A percentile compares a stretch with the other conserved stretches of the same genome.
These are phyloP conservation scores for Notechis scutatus DNA, from an alignment of 2,113 vertebrate species.

Conservation along the genomic window DNA sequence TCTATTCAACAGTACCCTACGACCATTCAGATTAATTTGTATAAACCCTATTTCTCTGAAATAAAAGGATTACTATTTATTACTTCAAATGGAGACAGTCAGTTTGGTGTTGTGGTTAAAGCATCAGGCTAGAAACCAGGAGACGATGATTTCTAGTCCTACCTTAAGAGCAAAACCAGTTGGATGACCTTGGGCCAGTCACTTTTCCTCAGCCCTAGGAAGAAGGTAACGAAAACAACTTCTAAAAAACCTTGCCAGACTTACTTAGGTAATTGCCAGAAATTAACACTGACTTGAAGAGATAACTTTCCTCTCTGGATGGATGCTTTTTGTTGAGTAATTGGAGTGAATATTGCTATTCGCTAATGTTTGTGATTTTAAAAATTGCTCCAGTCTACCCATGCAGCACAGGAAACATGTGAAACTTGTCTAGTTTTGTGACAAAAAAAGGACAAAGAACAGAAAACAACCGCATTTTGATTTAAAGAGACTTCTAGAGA, in stretches of 20 bases:
- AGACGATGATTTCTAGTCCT: not conserved
- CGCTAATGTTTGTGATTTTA: not conserved
- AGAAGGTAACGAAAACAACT: not conserved
- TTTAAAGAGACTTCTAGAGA: not conserved
- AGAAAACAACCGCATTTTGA: not conserved
- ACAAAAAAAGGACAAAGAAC: not conserved
- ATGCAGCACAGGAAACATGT: not conserved
- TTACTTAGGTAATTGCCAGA: not conserved
- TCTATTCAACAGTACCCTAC: not conserved
- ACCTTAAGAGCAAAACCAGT: not conserved
- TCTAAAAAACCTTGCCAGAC: not conserved
- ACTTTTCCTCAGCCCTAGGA: not conserved
- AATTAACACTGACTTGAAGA: not conserved
- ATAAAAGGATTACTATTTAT: not conserved
- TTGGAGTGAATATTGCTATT: not conserved
- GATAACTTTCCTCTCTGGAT: not conserved
- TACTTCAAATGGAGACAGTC: not conserved
- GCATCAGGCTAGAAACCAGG: not conserved
- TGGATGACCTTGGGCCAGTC: not conserved
- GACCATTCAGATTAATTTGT: not conserved
- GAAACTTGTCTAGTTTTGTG: not conserved
- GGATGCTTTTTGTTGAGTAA: not conserved
- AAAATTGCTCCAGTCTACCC: not conserved
- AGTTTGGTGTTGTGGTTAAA: not conserved
- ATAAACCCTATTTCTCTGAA: not conserved